phyloP scores from a whole-genome alignment of 2,797 vertebrate species.

The Antrozous pallidus region DNA sequence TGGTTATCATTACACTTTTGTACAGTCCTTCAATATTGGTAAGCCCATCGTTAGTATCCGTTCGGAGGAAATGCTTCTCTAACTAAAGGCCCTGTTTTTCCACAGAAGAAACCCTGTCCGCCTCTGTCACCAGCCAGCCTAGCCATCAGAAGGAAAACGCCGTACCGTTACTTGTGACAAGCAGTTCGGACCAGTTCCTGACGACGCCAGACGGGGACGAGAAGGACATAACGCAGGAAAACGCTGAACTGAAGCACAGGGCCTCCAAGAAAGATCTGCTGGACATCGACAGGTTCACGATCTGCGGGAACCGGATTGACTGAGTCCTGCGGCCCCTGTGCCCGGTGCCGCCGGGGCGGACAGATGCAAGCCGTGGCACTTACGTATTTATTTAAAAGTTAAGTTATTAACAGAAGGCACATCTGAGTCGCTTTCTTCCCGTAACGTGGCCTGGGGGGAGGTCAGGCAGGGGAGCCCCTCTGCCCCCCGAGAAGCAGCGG shows the following conservation, averaged over 20 bases:
- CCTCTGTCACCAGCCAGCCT: conserved; percentile 90
- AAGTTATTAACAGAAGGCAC: conserved; percentile 86
- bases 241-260: conserved; percentile 88
- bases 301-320: conserved; percentile 97
- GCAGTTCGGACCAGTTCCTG: conserved; percentile 93
- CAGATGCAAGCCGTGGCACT: conserved; percentile 80
- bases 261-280: conserved; percentile 92
- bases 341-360: conserved; percentile 71
- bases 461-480: conserved; percentile 64
- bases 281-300: conserved; percentile 98
- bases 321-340: conserved; percentile 79
- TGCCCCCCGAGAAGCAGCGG: conserved; percentile 53
- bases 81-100: conserved; percentile 46
- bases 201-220: conserved; percentile 93
- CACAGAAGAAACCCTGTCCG: conserved; percentile 82
- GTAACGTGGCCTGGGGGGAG: conserved; percentile 72
- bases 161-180: conserved; percentile 82
- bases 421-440: conserved; percentile 78
- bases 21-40: neutral
- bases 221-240: conserved; percentile 86
- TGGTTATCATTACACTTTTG: neutral
- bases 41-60: neutral
- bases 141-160: conserved; percentile 83
- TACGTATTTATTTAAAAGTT: conserved; percentile 91
- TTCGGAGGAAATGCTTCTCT: neutral